Evolutionary conservation across 2,113 vertebrate species (phyloP).

Genomic region (Menura novaehollandiae): DNA sequence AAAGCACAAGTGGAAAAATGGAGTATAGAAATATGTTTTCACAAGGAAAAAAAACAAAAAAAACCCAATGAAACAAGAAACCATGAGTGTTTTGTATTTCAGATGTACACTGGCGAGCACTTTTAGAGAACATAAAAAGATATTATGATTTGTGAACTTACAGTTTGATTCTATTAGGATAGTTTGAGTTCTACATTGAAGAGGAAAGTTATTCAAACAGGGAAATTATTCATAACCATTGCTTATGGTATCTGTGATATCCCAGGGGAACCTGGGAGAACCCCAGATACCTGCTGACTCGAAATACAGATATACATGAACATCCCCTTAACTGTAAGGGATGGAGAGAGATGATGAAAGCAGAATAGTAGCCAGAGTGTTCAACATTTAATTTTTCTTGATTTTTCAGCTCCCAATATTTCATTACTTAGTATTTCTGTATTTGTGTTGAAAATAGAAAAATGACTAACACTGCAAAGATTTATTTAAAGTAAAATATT

Average conservation of each 20-base stretch:
- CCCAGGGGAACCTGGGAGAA: background rate
- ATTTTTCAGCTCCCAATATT: background rate
- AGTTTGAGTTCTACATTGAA: background rate
- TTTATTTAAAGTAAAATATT: background rate
- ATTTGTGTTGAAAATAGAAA: background rate
- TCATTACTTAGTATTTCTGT: background rate
- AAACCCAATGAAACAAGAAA: background rate
- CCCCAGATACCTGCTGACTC: background rate
- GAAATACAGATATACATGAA: background rate
- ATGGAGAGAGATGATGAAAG: background rate
- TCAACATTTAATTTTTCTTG: background rate
- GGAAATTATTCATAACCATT: background rate
- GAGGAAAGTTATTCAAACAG: background rate
- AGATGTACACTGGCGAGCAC: background rate
- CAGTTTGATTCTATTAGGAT: background rate
- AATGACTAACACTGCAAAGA: background rate
- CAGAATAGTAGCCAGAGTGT: background rate
- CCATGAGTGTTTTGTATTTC: background rate
- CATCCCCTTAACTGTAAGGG: background rate
- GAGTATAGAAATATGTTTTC: background rate
- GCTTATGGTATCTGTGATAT: background rate
- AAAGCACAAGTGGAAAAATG: background rate
- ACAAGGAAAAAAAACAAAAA: background rate
- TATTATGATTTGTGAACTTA: background rate
- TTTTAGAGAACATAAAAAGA: background rate